Base-by-base conservation (phyloP, 2,888 invertebrate species). In the Lepidonotus clava region DNA sequence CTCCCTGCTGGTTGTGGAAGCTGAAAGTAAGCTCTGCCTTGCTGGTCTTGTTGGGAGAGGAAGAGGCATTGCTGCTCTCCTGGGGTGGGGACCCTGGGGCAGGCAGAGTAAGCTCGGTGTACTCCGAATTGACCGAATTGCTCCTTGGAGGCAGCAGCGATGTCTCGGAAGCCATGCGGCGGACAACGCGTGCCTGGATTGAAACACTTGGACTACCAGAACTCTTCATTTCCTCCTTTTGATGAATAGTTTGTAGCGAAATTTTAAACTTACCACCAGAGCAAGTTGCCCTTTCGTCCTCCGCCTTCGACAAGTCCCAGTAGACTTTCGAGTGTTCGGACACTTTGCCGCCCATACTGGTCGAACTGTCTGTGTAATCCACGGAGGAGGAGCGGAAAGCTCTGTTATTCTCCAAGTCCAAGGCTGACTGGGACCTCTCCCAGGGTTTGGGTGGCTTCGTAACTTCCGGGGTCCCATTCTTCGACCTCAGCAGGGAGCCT, bases 281-380 rank as follows among this genome's bases (percentile, higher is more conserved):
- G 24, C 83, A 28, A 2, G 86, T 41, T 4, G 84, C 61, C 11
- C 84, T 53, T 14, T 87, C 90, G 28, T 90, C 90, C 41, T 92
- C 93, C 18, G 92, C 91, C 77, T 92, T 92, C 0, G 93, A 93
- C n/a, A 94, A 89, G 88, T 94, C 93, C 89, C 92, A 92, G 88
- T 94, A 94, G 11, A 93, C 93, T 67, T 91, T 92, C 0, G 93
- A 91, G 86, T 92, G 92, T 87, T 93, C 93, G 0, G 93, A 93
- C 11, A 93, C 91, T 38, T 86, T 46, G 61, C 86, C 86, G 21
- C 85, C 85, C 61, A 66, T 84, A 18, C 40, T 66, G 24, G 34
- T 24, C 28, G 40, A 36, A 40, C 84, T 84, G 67, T 86, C 86
- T n/a, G 71, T 24, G 34, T 83, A 83, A 40, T 86, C 86, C 36